Conservation (phyloP, 2,113 vertebrate genomes). For the Vicugna pacos region DNA sequence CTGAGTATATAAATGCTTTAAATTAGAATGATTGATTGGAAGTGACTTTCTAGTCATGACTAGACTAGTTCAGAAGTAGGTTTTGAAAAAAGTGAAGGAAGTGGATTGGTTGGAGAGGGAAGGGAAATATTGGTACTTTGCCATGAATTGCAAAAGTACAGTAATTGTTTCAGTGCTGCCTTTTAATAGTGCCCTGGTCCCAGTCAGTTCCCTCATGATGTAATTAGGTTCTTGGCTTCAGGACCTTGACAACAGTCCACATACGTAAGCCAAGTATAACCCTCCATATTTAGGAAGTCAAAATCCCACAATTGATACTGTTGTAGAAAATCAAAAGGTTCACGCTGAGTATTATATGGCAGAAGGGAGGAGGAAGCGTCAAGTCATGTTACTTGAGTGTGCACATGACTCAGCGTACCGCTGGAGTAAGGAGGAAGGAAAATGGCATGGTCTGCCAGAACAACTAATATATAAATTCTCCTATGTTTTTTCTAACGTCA, state of each 20-base stretch:
- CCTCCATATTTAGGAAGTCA: neutral
- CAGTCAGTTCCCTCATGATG: neutral
- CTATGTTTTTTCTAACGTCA: neutral
- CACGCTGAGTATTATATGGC: neutral
- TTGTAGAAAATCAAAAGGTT: neutral
- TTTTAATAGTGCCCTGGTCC: neutral
- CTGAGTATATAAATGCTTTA: neutral
- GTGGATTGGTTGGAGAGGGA: neutral
- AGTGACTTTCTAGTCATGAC: conserved; percentile 1
- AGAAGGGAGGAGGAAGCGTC: neutral
- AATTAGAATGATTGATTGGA: neutral
- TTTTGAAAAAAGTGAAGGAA: conserved; percentile 31
- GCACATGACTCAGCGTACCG: neutral
- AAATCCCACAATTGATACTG: neutral
- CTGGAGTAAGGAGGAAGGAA: neutral
- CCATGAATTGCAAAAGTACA: neutral
- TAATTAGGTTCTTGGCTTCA: neutral
- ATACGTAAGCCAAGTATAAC: neutral
- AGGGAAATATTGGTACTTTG: neutral
- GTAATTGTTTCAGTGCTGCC: neutral
- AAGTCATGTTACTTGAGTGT: neutral
- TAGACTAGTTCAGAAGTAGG: neutral
- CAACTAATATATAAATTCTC: neutral
- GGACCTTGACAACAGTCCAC: neutral
- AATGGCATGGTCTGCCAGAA: neutral